Evolutionary conservation across 1,140 invertebrate species (phyloP).

Genomic region (Diachasmimorpha longicaudata): DNA sequence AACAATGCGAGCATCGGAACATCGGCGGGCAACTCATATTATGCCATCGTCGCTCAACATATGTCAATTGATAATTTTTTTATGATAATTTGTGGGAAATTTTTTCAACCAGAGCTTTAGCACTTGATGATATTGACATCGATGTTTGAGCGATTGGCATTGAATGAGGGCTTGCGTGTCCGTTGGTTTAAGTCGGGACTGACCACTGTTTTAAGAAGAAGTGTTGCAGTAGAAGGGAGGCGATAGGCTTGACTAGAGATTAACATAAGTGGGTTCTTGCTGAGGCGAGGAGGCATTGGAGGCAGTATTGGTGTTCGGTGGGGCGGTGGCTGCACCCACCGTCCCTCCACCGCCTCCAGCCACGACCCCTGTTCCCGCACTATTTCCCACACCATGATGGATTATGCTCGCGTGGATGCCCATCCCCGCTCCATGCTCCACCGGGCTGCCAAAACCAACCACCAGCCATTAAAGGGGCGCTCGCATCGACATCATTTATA

Average conservation of each 20-base stretch:
- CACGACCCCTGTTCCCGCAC: conserved; percentile 67
- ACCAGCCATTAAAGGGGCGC: conserved; percentile 63
- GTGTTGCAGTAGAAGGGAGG: conserved; percentile 70
- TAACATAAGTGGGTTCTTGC: conserved; percentile 91
- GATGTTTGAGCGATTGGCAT: conserved; percentile 27
- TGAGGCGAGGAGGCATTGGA: conserved; percentile 76
- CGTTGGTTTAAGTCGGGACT: conserved; percentile 62
- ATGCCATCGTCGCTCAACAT: conserved; percentile 19
- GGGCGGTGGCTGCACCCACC: conserved; percentile 60
- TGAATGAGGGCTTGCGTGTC: conserved; percentile 50
- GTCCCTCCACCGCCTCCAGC: conserved; percentile 66
- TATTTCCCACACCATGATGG: conserved; percentile 69
- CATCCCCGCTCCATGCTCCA: conserved; percentile 64
- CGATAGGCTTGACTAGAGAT: conserved; percentile 83
- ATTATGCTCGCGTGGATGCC: conserved; percentile 67
- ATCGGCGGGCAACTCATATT: conserved; percentile 33
- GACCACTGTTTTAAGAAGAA: conserved; percentile 65
- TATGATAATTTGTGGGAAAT: not conserved
- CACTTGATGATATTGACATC: not conserved
- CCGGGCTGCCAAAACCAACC: conserved; percentile 65
- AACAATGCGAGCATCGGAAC: conserved; percentile 62
- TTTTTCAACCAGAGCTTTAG: not conserved
- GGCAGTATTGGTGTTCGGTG: conserved; percentile 64
- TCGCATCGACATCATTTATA: conserved; percentile 42
- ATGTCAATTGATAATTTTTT: not conserved